Evolutionary conservation across 2,797 vertebrate species (phyloP), one percentile per base, ranked within the genome.

Genomic region (Gymnothorax javanicus): DNA sequence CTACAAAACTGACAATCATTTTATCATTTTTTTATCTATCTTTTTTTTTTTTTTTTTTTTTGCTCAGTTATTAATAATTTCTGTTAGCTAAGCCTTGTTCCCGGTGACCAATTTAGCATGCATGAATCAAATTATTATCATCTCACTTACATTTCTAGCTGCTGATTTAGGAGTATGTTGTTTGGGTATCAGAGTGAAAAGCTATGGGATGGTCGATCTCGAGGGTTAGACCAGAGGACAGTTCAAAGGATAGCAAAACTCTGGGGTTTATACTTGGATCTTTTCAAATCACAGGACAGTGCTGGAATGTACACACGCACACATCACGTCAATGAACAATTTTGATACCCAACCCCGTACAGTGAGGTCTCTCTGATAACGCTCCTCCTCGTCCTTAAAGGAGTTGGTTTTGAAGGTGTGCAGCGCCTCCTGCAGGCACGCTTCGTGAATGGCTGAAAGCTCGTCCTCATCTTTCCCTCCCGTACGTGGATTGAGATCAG

Each of bases 401-500:
- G 91, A 92, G 3, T 5, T 86, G 0, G 23, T 82, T 17, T 91
- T 85, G 89, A 94, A 95, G 33, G 90, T 5, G 23, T 85, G 67
- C 7, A 91, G 87, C 0, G 94, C 88, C 52, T 91, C 90, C 7
- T 15, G 90, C 89, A 94, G 90, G 56, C 83, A 88, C 1, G 0
- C 6, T 0, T 20, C 75, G 20, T 95, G 94, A 69, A 94, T n/a
- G 0, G 87, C 33, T n/a, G 94, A 91, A 9, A 96, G 87, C n/a
- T 93, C 91, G 77, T 86, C 15, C 0, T 54, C 17, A 12, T n/a
- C 64, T n/a, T 7, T n/a, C 0, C 20, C 64, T 7, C 64, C 64
- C 7, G 77, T 81, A 15, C n/a, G 17, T 2, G 77, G 52, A 52
- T 81, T 20, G 17, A 56, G 77, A 8, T 15, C 50, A 17, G 56